Conservation (phyloP, 1,140 invertebrate genomes). For the Latrodectus geometricus region DNA sequence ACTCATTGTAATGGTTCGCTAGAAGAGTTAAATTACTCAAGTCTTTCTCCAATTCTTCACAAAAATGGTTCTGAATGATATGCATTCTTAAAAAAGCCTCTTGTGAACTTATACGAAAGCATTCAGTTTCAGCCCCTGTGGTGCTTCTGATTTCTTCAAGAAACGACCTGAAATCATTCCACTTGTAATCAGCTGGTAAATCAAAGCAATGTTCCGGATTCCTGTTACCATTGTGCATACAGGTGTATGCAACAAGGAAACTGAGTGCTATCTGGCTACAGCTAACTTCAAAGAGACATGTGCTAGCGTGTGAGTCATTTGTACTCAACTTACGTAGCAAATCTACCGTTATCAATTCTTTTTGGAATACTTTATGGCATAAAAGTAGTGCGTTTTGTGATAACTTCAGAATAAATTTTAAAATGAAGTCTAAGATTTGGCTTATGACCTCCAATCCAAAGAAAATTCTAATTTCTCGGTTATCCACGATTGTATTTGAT, state of each 20-base stretch:
- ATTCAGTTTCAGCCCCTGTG: not conserved
- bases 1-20: not conserved
- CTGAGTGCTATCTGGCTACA: slow-evolving; percentile 5
- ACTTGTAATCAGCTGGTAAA: not conserved
- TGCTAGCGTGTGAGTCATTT: not conserved
- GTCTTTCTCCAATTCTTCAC: not conserved
- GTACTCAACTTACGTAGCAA: not conserved
- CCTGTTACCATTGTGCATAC: not conserved
- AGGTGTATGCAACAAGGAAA: slow-evolving; percentile 13
- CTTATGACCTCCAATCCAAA: not conserved
- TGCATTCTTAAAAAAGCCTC: not conserved
- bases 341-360: slow-evolving; percentile 15
- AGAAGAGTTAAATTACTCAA: not conserved
- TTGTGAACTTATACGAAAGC: not conserved
- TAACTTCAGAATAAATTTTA: not conserved
- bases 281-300: not conserved
- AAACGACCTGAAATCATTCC: slow-evolving; percentile 3
- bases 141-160: not conserved
- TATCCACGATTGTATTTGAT: not conserved
- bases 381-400: slow-evolving; percentile 7
- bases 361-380: slow-evolving; percentile 11
- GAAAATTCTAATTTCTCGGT: not conserved
- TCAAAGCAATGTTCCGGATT: not conserved
- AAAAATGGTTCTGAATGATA: not conserved
- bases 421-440: not conserved